Conservation (phyloP, 2,797 vertebrate genomes). For the Sebastes hopkinsi region DNA sequence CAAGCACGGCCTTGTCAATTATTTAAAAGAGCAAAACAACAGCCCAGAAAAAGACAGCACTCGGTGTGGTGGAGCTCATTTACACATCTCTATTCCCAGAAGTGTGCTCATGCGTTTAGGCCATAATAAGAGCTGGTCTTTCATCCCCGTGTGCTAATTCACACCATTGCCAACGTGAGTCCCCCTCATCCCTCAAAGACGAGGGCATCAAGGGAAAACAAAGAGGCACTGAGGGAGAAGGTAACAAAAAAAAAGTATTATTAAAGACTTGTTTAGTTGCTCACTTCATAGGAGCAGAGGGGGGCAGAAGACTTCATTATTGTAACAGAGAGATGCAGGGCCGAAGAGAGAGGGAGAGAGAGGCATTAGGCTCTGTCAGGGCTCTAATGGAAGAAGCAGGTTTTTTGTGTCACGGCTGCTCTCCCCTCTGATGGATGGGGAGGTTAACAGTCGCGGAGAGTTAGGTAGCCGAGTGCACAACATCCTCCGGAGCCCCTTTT, state of each 20-base stretch:
- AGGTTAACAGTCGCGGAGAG: constrained; percentile 63
- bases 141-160: constrained; percentile 69
- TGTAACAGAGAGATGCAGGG: constrained; percentile 28
- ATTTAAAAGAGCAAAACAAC: constrained; percentile 83
- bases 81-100: constrained; percentile 74
- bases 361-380: constrained; percentile 59
- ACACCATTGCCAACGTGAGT: constrained; percentile 44
- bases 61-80: constrained; percentile 73
- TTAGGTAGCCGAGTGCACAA: constrained; percentile 42
- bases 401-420: constrained; percentile 72
- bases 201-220: constrained; percentile 53
- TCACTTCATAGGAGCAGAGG: constrained; percentile 35
- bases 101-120: constrained; percentile 68
- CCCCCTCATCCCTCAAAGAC: constrained; percentile 41
- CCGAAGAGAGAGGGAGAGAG: constrained; percentile 34
- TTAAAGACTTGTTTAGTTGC: constrained; percentile 45
- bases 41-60: constrained; percentile 62
- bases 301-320: constrained; percentile 47
- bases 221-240: constrained; percentile 30
- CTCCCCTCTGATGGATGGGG: constrained; percentile 71
- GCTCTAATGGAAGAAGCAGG: constrained; percentile 75
- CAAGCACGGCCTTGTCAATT: constrained; percentile 77
- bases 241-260: constrained; percentile 35
- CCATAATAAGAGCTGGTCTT: constrained; percentile 72
- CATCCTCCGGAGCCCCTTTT: constrained; percentile 49